Percentiles rank a stretch among this genome's conserved stretches.
phyloP scores from a whole-genome alignment of 2,113 vertebrate genomes.

The Chionomys nivalis region DNA sequence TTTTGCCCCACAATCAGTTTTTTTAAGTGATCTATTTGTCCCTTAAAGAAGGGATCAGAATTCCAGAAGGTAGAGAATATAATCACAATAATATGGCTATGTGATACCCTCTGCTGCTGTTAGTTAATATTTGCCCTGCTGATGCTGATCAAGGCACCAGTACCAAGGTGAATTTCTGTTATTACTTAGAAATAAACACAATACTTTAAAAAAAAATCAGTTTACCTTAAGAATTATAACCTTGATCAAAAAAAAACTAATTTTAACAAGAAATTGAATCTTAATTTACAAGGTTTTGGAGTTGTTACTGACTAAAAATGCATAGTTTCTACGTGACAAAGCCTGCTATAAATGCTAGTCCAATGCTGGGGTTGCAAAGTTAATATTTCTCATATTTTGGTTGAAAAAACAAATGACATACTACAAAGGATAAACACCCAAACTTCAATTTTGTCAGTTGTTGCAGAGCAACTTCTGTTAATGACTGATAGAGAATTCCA shows the following conservation, averaged over 20 bases:
- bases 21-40: neutral
- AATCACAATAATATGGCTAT: neutral
- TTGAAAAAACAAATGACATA: conserved; percentile 6
- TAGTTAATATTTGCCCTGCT: neutral
- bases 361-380: neutral
- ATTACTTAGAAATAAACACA: neutral
- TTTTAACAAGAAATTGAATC: conserved; percentile 31
- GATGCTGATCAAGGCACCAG: neutral
- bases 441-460: neutral
- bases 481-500: conserved; percentile 27
- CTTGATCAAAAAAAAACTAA: neutral
- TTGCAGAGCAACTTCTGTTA: neutral
- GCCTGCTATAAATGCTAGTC: neutral
- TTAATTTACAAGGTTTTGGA: neutral
- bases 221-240: neutral
- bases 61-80: neutral
- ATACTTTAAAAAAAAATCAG: neutral
- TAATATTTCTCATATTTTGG: neutral
- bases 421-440: neutral
- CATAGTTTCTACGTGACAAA: neutral
- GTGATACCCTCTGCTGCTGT: neutral
- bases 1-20: neutral
- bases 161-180: neutral
- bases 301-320: neutral
- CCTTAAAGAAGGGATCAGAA: neutral